A percentile compares a stretch with the other conserved stretches of the same genome.
Conservation (phyloP, 2,797 vertebrate species). For the Typhlichthys eigenmanni region DNA sequence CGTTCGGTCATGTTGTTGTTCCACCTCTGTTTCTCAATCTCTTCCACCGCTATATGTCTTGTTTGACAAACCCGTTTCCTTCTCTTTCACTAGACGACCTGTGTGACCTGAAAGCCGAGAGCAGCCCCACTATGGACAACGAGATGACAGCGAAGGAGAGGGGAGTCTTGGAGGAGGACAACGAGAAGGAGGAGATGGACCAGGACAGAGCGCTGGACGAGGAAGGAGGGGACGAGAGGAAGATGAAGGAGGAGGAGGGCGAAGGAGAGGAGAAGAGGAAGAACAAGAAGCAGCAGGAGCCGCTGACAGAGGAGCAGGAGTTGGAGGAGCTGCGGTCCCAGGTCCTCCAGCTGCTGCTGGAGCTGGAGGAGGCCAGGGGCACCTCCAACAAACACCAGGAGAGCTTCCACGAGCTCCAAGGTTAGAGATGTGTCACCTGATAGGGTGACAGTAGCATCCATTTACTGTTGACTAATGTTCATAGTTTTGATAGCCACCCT, state of each 20-base stretch:
- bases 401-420: constrained; percentile 84
- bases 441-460: neutral
- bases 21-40: constrained; percentile 16
- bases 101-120: constrained; percentile 69
- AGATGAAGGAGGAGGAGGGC: constrained; percentile 55
- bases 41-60: too few relatives aligned
- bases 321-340: constrained; percentile 81
- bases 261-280: constrained; percentile 45
- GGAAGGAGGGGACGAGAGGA: constrained; percentile 53
- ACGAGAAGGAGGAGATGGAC: constrained; percentile 66
- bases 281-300: constrained; percentile 56
- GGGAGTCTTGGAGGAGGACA: constrained; percentile 63
- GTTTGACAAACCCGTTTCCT: neutral
- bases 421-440: constrained; percentile 60
- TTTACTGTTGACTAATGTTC: too few relatives aligned
- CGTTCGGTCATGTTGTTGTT: constrained; percentile 19
- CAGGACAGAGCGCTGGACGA: constrained; percentile 41
- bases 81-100: constrained; percentile 64
- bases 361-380: constrained; percentile 84
- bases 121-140: constrained; percentile 67
- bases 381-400: constrained; percentile 84
- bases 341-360: constrained; percentile 83
- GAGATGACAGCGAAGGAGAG: constrained; percentile 72
- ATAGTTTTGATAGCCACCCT: too few relatives aligned
- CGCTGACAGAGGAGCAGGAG: constrained; percentile 75